phyloP scores from a whole-genome alignment of 1,140 invertebrate species.

The Thalassaphorura encarpata region DNA sequence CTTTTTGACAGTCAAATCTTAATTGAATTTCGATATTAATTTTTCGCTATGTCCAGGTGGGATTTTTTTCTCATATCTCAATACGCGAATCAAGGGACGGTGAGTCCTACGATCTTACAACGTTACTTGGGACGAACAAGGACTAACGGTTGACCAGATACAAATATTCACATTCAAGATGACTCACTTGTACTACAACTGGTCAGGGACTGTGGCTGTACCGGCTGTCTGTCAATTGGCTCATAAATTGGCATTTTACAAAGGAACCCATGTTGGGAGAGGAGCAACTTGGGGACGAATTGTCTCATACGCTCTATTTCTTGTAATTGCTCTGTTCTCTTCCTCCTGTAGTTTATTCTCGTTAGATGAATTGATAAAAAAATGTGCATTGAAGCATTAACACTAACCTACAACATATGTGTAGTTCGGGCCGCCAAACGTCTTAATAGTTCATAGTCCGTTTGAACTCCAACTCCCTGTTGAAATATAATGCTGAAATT shows the following conservation, averaged over 20 bases:
- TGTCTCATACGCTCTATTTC: too few species aligned
- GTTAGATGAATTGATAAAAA: too few species aligned
- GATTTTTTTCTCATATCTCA: constrained; percentile 77
- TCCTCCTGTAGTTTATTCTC: too few species aligned
- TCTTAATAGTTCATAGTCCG: too few species aligned
- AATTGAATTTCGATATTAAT: background rate
- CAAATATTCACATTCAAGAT: constrained; percentile 69
- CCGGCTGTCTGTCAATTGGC: constrained; percentile 78
- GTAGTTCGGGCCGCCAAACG: too few species aligned
- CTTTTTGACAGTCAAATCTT: background rate
- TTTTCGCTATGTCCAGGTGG: constrained; percentile 44
- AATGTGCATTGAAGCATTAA: too few species aligned
- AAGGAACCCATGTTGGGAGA: too few species aligned
- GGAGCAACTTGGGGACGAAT: too few species aligned
- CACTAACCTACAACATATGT: too few species aligned
- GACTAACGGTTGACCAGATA: constrained; percentile 51
- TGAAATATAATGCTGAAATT: too few species aligned
- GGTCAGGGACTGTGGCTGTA: constrained; percentile 47
- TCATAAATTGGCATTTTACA: constrained; percentile 71
- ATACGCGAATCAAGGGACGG: constrained; percentile 63
- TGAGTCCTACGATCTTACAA: constrained; percentile 65
- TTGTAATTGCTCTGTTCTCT: too few species aligned
- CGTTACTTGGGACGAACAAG: constrained; percentile 54
- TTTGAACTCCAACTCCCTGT: too few species aligned
- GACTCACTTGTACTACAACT: constrained; percentile 75